Percentiles rank a stretch among this genome's conserved stretches.
phyloP scores from a whole-genome alignment of 2,797 vertebrate species.

The Anabacerthia variegaticeps region DNA sequence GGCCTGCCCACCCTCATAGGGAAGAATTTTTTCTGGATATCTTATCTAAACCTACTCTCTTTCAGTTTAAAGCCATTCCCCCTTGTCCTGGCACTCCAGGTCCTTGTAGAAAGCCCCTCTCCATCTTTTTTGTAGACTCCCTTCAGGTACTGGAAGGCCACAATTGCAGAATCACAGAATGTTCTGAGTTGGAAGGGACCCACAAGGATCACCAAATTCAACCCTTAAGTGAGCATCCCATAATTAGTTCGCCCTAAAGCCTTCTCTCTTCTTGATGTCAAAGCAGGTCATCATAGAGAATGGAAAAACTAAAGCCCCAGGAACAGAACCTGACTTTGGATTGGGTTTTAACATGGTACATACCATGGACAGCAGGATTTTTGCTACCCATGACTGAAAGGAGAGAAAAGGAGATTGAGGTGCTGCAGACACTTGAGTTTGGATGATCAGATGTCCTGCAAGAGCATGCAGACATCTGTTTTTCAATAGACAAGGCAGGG shows the following conservation, averaged over 20 bases:
- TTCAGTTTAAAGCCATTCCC: background rate
- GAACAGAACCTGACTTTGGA: background rate
- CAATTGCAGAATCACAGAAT: background rate
- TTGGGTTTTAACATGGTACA: fast-evolving
- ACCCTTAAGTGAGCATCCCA: background rate
- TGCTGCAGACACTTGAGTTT: background rate
- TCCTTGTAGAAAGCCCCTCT: background rate
- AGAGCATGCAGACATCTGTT: background rate
- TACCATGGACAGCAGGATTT: background rate
- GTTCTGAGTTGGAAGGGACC: background rate
- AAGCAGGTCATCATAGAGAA: background rate
- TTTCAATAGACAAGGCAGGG: background rate
- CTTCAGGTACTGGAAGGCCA: background rate
- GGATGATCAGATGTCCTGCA: background rate
- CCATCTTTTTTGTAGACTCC: background rate
- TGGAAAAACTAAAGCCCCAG: background rate
- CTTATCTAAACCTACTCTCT: background rate
- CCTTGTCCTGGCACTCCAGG: background rate
- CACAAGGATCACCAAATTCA: background rate
- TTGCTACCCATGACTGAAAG: background rate
- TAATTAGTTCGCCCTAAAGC: background rate
- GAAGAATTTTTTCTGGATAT: background rate
- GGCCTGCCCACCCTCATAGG: fast-evolving
- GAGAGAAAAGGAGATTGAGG: background rate
- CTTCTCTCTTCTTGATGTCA: background rate